These are phyloP conservation scores for Drosophila ustulata DNA, from an alignment of 2,888 invertebrate species.

Conservation along the genomic window DNA sequence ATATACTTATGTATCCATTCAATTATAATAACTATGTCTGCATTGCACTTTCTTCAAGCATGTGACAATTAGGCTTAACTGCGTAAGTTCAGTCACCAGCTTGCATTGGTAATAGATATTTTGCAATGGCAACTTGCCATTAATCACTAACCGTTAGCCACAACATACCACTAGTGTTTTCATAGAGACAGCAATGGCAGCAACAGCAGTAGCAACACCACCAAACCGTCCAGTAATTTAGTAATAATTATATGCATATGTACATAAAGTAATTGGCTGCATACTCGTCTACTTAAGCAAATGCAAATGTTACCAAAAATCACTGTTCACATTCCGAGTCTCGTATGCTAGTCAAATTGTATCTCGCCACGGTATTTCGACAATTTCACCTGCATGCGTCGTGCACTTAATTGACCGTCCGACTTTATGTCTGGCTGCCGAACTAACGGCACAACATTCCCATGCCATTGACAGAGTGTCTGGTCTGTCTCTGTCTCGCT, in stretches of 20 bases:
- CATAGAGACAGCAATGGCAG: constrained; percentile 31
- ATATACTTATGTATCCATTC: not conserved
- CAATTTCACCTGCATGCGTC: constrained; percentile 63
- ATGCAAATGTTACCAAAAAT: constrained; percentile 75
- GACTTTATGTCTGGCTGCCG: not conserved
- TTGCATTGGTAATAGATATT: constrained; percentile 49
- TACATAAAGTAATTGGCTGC: not conserved
- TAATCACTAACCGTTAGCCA: not conserved
- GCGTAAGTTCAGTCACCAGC: constrained; percentile 65
- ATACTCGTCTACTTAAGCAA: constrained; percentile 49
- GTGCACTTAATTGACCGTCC: constrained; percentile 56
- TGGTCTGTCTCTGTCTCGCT: constrained; percentile 14
- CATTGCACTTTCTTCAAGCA: constrained; percentile 54
- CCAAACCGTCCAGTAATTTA: constrained; percentile 49
- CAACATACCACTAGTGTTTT: constrained; percentile 43
- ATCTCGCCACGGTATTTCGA: constrained; percentile 1
- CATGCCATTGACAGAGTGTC: constrained; percentile 17
- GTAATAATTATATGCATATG: constrained; percentile 57
- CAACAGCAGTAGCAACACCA: not conserved
- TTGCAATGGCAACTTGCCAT: constrained; percentile 41
- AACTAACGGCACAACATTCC: constrained; percentile 63
- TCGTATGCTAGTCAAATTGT: constrained; percentile 3
- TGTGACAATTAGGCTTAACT: constrained; percentile 4
- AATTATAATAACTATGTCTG: constrained; percentile 32
- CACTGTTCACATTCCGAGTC: constrained; percentile 23